Base-by-base conservation (phyloP, 1,140 invertebrate species). In the Spodoptera frugiperda region DNA sequence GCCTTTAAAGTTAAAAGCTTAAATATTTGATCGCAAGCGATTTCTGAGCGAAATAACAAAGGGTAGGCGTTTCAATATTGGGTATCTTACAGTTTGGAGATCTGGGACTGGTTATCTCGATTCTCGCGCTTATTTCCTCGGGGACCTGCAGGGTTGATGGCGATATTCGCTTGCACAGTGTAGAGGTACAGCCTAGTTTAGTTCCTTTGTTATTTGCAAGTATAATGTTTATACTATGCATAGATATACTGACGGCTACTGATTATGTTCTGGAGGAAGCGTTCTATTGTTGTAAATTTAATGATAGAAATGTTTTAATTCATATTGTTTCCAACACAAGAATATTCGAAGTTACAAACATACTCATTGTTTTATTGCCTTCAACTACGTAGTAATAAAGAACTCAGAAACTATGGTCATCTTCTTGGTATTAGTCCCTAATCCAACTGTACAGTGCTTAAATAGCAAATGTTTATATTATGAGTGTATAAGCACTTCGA, bases 21-120 rank as follows among this genome's bases (percentile, higher is more conserved):
- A 54, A 70, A 70, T 70, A 70, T 70, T 53, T 70, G 49, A 54
- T 70, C 65, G 21, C 65, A 33, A 70, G 49, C 19, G 48, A 51
- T 33, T 19, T 30, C 30, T 70, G n/a, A 14, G 12, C 15, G 9
- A 67, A 67, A 67, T 67, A 53, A 70, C 48, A 70, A 53, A 61
- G 15, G n/a, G 49, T 21, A 54, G 46, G 21, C 33, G 30, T 21
- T 68, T 8, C 19, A 55, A 46, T 54, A 72, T 72, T 21, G 51
- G 33, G 53, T 57, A 15, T 39, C 30, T 33, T 19, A 54, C 15
- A 39, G n/a, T 48, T 46, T 21, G 33, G 68, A 57, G 53, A 72
- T 72, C 33, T n/a, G 68, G 68, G 48, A 53, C 19, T 46, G 11
- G 11, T 46, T 55, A 46, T 53, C 59, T 63, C 33, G 59, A 39